Conservation (phyloP, 2,113 vertebrate species). For the Ceyx cyanopectus region DNA sequence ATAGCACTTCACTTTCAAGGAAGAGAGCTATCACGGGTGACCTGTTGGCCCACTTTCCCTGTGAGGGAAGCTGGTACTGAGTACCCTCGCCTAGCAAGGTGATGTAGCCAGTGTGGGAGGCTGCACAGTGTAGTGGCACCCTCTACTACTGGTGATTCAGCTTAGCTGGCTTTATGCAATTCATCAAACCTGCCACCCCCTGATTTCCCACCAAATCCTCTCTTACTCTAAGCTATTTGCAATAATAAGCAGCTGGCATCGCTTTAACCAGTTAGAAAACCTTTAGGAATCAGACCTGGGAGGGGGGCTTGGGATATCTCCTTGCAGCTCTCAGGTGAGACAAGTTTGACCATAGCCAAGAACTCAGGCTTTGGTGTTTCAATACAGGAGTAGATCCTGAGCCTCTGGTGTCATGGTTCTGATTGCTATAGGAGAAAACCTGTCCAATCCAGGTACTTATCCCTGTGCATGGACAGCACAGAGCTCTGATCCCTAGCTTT, state of each 20-base stretch:
- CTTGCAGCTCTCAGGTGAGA: neutral
- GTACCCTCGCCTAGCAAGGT: neutral
- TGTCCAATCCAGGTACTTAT: neutral
- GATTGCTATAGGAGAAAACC: neutral
- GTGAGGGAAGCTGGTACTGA: neutral
- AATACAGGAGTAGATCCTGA: neutral
- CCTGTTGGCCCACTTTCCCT: neutral
- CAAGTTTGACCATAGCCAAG: neutral
- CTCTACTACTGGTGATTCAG: slow-evolving; percentile 25
- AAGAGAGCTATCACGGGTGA: neutral
- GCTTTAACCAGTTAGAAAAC: neutral
- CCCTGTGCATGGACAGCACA: neutral
- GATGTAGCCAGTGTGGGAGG: slow-evolving; percentile 2
- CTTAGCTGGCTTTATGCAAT: neutral
- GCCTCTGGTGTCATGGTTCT: neutral
- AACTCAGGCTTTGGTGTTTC: neutral
- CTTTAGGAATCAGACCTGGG: neutral
- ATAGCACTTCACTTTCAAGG: accelerated
- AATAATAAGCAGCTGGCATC: neutral
- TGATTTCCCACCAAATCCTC: neutral
- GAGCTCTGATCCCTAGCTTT: neutral
- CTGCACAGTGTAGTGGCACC: neutral
- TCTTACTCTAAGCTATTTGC: neutral
- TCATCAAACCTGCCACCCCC: neutral
- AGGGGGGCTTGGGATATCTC: neutral